phyloP scores from a whole-genome alignment of 2,113 vertebrate species.

The Dicaeum eximium region DNA sequence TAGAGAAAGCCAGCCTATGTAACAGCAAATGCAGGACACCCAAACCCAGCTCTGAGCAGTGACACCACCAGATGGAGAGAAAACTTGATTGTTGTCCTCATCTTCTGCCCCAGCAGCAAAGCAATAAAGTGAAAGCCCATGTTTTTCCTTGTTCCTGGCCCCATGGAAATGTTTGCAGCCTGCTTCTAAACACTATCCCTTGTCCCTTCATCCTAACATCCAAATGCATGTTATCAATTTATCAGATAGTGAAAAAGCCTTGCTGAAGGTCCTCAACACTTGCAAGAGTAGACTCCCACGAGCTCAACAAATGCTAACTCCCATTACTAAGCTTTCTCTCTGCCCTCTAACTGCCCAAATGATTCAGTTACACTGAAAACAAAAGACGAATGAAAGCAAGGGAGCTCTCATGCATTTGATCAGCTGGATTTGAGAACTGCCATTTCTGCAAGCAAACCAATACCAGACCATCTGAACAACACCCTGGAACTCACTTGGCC shows the following conservation, averaged over 20 bases:
- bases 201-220: neutral
- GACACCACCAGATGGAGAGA: neutral
- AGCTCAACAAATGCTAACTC: neutral
- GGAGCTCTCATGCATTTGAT: neutral
- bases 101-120: neutral
- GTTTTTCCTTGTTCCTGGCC: neutral
- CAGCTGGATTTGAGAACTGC: neutral
- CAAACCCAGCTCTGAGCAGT: neutral
- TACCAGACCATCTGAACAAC: neutral
- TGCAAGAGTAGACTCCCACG: neutral
- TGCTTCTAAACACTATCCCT: neutral
- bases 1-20: accelerated
- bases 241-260: neutral
- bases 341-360: neutral
- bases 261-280: neutral
- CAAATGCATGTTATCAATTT: neutral
- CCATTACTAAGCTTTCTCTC: neutral
- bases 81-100: neutral
- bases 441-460: neutral
- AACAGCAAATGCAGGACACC: neutral
- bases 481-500: slow-evolving; percentile 79
- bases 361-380: neutral
- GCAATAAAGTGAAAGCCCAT: neutral
- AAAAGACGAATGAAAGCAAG: neutral
- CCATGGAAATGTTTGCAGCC: neutral